phyloP scores from a whole-genome alignment of 23 tunicate species.

The Botrylloides violaceus region DNA sequence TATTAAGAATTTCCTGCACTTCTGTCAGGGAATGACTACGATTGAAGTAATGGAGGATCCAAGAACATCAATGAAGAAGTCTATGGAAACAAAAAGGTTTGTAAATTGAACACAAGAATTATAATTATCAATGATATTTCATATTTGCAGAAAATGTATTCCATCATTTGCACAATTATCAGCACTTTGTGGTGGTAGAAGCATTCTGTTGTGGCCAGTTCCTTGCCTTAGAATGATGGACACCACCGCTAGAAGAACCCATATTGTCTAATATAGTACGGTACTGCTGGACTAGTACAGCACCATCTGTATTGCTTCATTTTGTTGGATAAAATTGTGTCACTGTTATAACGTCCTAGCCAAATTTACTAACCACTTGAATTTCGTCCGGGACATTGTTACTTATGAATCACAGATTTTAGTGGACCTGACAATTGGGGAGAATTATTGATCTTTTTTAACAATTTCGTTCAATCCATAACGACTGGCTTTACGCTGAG shows the following conservation, averaged over 20 bases:
- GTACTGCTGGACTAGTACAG: too few relatives aligned
- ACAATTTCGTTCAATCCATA: too few relatives aligned
- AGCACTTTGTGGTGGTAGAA: not conserved
- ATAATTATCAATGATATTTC: not conserved
- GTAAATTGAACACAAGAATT: not conserved
- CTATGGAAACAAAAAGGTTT: constrained; percentile 1
- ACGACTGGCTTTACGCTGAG: too few relatives aligned
- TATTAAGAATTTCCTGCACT: too few relatives aligned
- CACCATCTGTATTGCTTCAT: too few relatives aligned
- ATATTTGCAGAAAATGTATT: not conserved
- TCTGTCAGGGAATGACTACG: constrained; percentile 16
- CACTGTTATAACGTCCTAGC: too few relatives aligned
- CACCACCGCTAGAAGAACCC: not conserved
- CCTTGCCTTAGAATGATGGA: not conserved
- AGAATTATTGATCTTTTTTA: too few relatives aligned
- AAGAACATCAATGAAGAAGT: not conserved
- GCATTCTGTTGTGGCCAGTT: not conserved
- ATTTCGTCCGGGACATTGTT: too few relatives aligned
- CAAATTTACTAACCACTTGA: too few relatives aligned
- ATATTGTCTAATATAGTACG: not conserved
- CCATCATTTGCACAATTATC: not conserved
- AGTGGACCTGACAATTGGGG: too few relatives aligned
- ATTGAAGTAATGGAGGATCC: constrained; percentile 15
- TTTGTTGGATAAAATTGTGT: too few relatives aligned
- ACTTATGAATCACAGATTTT: too few relatives aligned